Percentiles rank a stretch among this genome's conserved stretches.
These are phyloP conservation scores for Natrix natrix DNA, from an alignment of 2,797 vertebrate species.

Conservation along the genomic window DNA sequence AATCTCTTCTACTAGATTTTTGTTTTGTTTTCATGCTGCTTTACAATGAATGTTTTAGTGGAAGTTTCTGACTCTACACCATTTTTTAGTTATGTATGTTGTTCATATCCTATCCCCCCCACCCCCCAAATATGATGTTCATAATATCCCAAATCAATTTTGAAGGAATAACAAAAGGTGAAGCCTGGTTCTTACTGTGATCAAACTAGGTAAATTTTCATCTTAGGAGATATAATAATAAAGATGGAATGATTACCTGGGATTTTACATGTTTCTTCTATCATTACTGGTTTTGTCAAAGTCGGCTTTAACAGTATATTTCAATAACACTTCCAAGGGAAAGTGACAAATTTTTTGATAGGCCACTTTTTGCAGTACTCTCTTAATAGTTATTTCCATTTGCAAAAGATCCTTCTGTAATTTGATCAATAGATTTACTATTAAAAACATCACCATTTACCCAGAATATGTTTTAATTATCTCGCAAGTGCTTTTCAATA, in stretches of 20 bases:
- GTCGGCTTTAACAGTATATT: constrained; percentile 2
- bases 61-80: neutral
- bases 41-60: neutral
- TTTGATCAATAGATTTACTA: constrained; percentile 27
- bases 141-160: neutral
- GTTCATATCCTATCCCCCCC: no score
- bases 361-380: constrained; percentile 31
- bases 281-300: neutral
- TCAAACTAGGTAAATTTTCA: neutral
- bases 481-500: constrained; percentile 39
- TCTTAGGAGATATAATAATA: neutral
- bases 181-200: neutral
- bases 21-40: neutral
- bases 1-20: neutral
- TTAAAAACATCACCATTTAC: constrained; percentile 41
- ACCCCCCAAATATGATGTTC: neutral
- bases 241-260: neutral
- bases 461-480: constrained; percentile 24
- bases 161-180: neutral
- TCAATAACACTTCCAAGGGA: constrained; percentile 30
- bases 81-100: neutral
- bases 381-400: constrained; percentile 41
- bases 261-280: neutral
- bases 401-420: constrained; percentile 42
- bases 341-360: constrained; percentile 29